Conservation (phyloP, 2,797 vertebrate genomes). For the Miichthys miiuy region DNA sequence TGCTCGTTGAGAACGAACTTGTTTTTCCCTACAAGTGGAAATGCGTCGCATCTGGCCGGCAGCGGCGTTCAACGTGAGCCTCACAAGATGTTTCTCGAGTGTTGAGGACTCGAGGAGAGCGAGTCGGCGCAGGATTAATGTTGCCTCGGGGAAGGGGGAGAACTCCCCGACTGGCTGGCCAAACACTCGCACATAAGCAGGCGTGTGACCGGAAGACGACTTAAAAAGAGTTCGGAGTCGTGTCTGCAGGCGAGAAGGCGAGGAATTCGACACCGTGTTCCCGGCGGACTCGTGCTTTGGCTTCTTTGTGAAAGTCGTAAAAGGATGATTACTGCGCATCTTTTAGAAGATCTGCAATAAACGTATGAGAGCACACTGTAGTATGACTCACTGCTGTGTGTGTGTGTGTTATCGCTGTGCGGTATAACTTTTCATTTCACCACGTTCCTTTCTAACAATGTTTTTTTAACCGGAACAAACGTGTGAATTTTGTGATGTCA, state of each 20-base stretch:
- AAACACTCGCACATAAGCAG: background rate
- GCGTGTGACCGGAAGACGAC: background rate
- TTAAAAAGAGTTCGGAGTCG: background rate
- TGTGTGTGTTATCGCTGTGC: background rate
- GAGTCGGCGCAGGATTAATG: background rate
- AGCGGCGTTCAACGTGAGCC: background rate
- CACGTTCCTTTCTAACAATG: background rate
- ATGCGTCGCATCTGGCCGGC: background rate
- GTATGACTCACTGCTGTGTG: background rate
- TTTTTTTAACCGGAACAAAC: background rate
- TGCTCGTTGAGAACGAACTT: background rate
- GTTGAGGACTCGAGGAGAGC: background rate
- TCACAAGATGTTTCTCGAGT: background rate
- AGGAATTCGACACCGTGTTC: background rate
- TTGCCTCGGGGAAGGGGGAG: background rate
- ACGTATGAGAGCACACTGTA: fast-evolving
- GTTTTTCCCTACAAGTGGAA: background rate
- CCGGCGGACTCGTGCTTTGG: no score
- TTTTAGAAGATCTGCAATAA: no score
- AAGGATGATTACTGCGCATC: no score
- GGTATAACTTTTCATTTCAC: background rate
- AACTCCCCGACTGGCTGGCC: no score
- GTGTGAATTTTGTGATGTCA: background rate
- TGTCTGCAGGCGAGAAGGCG: background rate
- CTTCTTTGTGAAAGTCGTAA: no score